Conservation (phyloP, 2,888 invertebrate species). For the Limnephilus marmoratus region DNA sequence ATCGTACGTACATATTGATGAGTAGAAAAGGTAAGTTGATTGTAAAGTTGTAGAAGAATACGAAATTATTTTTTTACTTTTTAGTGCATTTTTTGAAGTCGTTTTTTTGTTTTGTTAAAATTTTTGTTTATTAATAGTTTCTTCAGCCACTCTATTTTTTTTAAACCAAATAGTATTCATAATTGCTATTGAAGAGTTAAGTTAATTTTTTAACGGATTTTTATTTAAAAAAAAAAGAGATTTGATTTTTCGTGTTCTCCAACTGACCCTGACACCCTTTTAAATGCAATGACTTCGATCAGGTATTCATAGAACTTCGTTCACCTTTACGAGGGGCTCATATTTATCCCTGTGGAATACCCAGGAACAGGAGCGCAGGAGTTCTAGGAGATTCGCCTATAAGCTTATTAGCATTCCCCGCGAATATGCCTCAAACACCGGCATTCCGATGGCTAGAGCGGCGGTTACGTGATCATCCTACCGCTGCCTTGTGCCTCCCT, state of each 20-base stretch:
- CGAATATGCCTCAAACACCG: constrained; percentile 23
- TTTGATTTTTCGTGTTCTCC: not conserved
- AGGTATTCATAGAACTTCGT: not conserved
- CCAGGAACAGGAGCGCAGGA: not conserved
- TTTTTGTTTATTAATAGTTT: no score
- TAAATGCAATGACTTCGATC: not conserved
- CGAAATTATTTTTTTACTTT: no score
- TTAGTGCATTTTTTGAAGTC: no score
- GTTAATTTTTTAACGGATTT: no score
- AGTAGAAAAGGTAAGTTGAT: no score
- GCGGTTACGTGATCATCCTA: constrained; percentile 31
- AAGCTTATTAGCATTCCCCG: constrained; percentile 46
- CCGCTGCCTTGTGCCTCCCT: not conserved
- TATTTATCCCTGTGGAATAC: constrained; percentile 33
- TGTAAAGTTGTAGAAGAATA: no score
- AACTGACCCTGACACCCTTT: not conserved
- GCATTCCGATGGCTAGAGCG: constrained; percentile 42
- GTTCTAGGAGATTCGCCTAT: not conserved
- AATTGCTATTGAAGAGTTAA: no score
- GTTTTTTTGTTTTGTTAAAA: no score
- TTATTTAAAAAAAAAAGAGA: no score
- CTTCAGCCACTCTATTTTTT: no score
- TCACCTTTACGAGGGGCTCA: constrained; percentile 17
- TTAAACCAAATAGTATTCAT: no score
- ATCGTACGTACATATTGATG: no score